Evolutionary conservation across 2,113 vertebrate genomes (phyloP).

Genomic region (Bucco capensis): DNA sequence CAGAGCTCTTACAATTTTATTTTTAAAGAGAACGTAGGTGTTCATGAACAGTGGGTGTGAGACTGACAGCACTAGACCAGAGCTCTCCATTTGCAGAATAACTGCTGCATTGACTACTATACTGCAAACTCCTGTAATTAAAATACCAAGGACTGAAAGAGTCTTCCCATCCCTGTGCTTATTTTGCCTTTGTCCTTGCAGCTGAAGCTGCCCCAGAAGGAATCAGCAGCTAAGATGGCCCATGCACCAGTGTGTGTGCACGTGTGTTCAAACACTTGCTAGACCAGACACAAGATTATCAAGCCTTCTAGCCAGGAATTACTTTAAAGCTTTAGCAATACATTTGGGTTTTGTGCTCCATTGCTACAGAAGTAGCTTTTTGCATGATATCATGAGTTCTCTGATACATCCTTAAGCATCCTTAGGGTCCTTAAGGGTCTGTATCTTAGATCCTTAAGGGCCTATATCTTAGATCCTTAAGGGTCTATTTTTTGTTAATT

Average conservation of each 20-base stretch:
- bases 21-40: conserved; percentile 52
- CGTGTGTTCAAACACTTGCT: not conserved
- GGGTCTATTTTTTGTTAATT: not conserved
- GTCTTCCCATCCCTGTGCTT: not conserved
- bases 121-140: not conserved
- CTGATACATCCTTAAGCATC: not conserved
- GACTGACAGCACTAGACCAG: conserved; percentile 61
- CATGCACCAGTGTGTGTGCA: accelerated
- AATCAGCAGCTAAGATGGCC: not conserved
- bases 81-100: conserved; percentile 26
- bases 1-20: conserved; percentile 27
- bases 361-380: not conserved
- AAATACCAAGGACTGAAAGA: not conserved
- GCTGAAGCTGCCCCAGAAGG: not conserved
- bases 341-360: not conserved
- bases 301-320: not conserved
- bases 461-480: no score
- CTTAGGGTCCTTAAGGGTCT: no score
- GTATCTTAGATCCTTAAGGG: no score
- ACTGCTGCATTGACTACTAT: conserved; percentile 11
- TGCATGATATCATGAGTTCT: not conserved
- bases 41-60: not conserved
- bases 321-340: not conserved
- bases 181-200: not conserved
- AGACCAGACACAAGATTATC: not conserved